Conservation (phyloP, 2,888 invertebrate species). For the Griposia aprilina region DNA sequence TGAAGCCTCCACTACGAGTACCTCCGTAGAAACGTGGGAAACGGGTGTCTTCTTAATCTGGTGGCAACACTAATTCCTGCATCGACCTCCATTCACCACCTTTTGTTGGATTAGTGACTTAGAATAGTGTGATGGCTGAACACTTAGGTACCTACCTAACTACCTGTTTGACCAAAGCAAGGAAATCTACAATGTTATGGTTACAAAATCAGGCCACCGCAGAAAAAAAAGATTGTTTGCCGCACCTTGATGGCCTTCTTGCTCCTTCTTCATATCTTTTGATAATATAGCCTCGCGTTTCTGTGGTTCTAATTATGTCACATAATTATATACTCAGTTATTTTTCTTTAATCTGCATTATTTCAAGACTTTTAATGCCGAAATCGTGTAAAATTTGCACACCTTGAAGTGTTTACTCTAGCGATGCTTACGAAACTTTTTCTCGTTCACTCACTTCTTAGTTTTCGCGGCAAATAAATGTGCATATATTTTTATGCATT, state of each 20-base stretch:
- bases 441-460: slow-evolving; percentile 14
- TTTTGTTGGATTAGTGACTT: neutral
- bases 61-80: neutral
- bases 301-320: neutral
- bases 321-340: neutral
- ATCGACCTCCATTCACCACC: neutral
- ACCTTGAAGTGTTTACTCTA: slow-evolving; percentile 3
- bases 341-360: neutral
- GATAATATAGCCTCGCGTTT: neutral
- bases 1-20: neutral
- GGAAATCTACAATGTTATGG: too few species aligned
- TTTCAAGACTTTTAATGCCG: neutral
- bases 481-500: neutral
- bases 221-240: too few species aligned
- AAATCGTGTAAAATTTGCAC: slow-evolving; percentile 4
- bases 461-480: neutral
- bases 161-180: too few species aligned
- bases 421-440: slow-evolving; percentile 6
- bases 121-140: neutral
- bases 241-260: too few species aligned
- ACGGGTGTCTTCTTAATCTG: too few species aligned
- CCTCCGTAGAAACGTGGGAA: too few species aligned
- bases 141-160: too few species aligned
- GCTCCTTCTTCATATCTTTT: neutral
- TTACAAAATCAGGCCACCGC: too few species aligned